These are phyloP conservation scores for Pluvialis apricaria DNA, from an alignment of 2,113 vertebrate genomes.

Conservation along the genomic window DNA sequence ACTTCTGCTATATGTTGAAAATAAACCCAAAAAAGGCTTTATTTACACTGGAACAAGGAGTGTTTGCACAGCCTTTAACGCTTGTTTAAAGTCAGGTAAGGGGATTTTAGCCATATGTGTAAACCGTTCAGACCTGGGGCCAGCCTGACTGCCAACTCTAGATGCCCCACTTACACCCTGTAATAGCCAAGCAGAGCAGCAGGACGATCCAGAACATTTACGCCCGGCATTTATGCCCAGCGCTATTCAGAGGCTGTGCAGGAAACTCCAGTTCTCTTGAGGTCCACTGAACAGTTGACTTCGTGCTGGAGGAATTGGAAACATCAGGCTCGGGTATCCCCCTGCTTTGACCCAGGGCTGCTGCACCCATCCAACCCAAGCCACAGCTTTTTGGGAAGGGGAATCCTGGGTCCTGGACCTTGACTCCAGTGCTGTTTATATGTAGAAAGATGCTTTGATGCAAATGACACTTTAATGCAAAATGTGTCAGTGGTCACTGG, in stretches of 20 bases:
- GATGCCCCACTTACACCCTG: background rate
- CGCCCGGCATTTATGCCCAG: background rate
- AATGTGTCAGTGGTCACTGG: background rate
- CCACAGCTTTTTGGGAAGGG: background rate
- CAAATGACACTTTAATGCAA: background rate
- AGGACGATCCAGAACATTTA: background rate
- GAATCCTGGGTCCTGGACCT: background rate
- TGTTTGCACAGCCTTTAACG: background rate
- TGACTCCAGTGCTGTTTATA: background rate
- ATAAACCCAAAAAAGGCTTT: background rate
- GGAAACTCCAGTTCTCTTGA: background rate
- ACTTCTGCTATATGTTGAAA: background rate
- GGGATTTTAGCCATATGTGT: background rate
- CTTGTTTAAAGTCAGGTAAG: background rate
- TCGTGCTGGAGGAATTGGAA: background rate
- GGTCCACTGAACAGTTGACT: background rate
- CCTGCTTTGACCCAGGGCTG: background rate
- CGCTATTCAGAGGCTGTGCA: background rate
- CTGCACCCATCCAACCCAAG: background rate
- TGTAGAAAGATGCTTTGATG: background rate
- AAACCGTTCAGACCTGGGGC: background rate
- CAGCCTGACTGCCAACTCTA: background rate
- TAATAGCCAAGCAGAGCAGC: background rate
- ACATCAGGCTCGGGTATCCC: background rate
- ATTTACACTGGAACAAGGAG: background rate